Conservation (phyloP, 2,888 invertebrate species). For the Dynastes hyllus region DNA sequence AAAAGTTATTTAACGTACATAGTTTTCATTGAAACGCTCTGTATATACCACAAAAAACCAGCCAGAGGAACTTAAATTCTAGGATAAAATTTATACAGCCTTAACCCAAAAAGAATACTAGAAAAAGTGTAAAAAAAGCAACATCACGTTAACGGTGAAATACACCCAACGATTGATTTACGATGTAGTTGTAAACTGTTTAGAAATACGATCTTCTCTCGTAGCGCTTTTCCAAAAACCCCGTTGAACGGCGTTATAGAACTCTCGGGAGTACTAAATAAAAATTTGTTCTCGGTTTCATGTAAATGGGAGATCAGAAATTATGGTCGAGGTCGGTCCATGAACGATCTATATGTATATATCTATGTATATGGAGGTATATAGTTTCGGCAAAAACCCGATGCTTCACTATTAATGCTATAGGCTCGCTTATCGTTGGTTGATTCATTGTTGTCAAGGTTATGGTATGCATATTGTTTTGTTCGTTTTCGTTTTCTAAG, state of each 20-base stretch:
- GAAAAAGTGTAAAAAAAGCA: neutral
- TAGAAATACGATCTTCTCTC: slow-evolving; percentile 12
- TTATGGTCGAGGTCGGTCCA: slow-evolving; percentile 29
- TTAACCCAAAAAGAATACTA: neutral
- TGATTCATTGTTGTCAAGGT: no score
- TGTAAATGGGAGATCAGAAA: slow-evolving; percentile 49
- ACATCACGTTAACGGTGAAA: slow-evolving; percentile 17
- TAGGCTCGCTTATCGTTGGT: no score
- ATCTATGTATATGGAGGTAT: no score
- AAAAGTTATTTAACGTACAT: no score
- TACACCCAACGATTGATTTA: slow-evolving; percentile 27
- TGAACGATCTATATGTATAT: slow-evolving; percentile 8
- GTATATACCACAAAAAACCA: neutral
- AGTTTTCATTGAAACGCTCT: no score
- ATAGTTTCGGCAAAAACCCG: neutral
- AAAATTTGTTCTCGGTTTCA: slow-evolving; percentile 49
- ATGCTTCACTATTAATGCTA: no score
- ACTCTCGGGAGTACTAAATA: slow-evolving; percentile 47
- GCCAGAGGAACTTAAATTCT: no score
- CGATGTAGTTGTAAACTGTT: slow-evolving; percentile 28
- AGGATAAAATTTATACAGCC: slow-evolving; percentile 1
- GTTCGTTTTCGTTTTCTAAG: no score
- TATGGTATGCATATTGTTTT: no score
- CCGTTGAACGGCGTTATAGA: slow-evolving; percentile 33
- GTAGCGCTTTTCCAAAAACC: neutral